Base-by-base conservation (phyloP, 2,888 invertebrate genomes). In the Lithophane leautieri region DNA sequence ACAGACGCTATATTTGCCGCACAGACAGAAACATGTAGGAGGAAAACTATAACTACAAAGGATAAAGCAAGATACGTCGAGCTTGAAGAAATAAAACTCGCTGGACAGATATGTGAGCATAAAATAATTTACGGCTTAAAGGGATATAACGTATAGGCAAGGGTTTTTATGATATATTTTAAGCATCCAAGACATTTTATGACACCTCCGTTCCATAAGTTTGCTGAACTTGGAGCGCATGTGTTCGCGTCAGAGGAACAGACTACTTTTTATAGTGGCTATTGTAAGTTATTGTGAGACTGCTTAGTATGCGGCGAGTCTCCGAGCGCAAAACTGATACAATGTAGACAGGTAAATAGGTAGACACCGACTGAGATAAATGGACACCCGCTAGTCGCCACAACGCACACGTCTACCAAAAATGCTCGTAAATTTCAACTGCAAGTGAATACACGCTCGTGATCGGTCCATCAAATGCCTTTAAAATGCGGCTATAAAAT, bases 291-390 rank as follows among this genome's bases (percentile, higher is more conserved):
- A 90, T 90, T 92, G 92, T 92, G 89, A 87, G 82, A 76, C 91
- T 93, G 91, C 86, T 94, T 93, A 92, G 93, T 94, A 94, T 94
- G 92, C 93, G 87, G 81, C 86, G 89, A 88, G 91, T 91, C 89
- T 89, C 87, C 81, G 85, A 87, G 78, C 88, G 88, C 88, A 88
- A 87, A 83, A 88, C 88, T 89, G 89, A 91, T 92, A 94, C 92
- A 93, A 90, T 91, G 93, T 91, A 84, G 90, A 91, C 91, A 90
- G 89, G 90, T 91, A 92, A 91, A 91, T 90, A 91, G 81, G 80
- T 87, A 90, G 83, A 88, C 81, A 76, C 75, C 76, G 90, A 90
- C 89, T 87, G 86, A 91, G 91, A 92, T 93, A 91, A 91, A 93
- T 91, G 86, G 75, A 84, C 77, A 87, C 78, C 88, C 88, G 82